phyloP scores from a whole-genome alignment of 2,113 vertebrate genomes.

The Lophura nycthemera region DNA sequence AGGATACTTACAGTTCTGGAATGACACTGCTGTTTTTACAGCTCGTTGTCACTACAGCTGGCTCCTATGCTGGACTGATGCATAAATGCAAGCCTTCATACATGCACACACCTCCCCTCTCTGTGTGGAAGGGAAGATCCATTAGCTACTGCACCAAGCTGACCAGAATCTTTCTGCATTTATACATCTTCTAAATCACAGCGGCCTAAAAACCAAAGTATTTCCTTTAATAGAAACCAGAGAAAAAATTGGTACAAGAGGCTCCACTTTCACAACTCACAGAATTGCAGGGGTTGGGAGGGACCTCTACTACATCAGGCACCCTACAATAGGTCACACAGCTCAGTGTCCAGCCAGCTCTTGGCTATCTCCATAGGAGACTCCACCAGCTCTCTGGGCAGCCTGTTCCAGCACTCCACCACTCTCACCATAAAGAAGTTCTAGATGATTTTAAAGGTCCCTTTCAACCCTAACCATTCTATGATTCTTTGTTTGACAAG shows the following conservation, averaged over 20 bases:
- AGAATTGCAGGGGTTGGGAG: no score
- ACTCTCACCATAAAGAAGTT: no score
- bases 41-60: slow-evolving; percentile 5
- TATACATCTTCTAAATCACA: neutral
- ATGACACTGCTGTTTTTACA: slow-evolving; percentile 10
- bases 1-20: slow-evolving; percentile 45
- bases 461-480: no score
- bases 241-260: neutral
- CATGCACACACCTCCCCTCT: accelerated
- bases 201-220: neutral
- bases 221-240: neutral
- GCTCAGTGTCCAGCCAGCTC: no score
- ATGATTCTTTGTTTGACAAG: no score
- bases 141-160: neutral
- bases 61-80: neutral
- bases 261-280: neutral
- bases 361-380: no score
- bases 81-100: neutral
- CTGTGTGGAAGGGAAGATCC: neutral
- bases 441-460: no score
- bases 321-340: no score
- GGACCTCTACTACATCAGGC: no score
- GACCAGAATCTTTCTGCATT: neutral
- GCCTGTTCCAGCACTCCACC: no score
- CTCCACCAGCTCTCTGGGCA: no score